Base-by-base conservation (phyloP, 2,888 invertebrate genomes). In the Trichopoda pennipes region DNA sequence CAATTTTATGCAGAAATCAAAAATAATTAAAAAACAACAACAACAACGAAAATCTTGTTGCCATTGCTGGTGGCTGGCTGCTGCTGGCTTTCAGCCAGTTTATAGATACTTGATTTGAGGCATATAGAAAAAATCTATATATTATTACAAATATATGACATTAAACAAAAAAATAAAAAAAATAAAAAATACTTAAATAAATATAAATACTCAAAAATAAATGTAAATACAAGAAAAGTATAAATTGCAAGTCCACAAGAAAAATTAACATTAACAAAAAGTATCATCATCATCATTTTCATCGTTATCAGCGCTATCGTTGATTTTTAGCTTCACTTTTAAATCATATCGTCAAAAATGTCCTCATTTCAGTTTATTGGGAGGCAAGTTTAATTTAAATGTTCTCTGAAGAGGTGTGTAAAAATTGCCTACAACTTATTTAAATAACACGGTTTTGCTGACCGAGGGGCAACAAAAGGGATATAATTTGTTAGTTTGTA, bases 81-180 rank as follows among this genome's bases (percentile, higher is more conserved):
- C 51, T 61, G 70, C 75, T 82, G 82, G 82, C 82, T 66, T 58
- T 66, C 51, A 75, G 82, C 82, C 82, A 82, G 80, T 76, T 82
- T 82, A 82, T 80, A 82, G 82, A 82, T 80, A 76, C 68, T 82
- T 80, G 77, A 82, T 82, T 82, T 82, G 80, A 58, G 69, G 60
- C 76, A 66, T 69, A 79, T 68, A 73, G 38, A 68, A 56, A 77
- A 82, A 76, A 82, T 76, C 75, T 82, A 82, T 82, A 82, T 61
- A 80, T 82, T 82, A 82, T 82, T 80, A 80, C 82, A 82, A 75
- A 68, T 80, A 82, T 79, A 80, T 82, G 82, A 82, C 82, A 82
- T 72, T 82, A 79, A 60, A 28, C 2, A 6, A 2, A 28, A 28
- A 3, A 28, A 28, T 28, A 28, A 28, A 3, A 28, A 28, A 28